Evolutionary conservation across 2,888 invertebrate species (phyloP).

Genomic region (Barypeithes pellucidus): DNA sequence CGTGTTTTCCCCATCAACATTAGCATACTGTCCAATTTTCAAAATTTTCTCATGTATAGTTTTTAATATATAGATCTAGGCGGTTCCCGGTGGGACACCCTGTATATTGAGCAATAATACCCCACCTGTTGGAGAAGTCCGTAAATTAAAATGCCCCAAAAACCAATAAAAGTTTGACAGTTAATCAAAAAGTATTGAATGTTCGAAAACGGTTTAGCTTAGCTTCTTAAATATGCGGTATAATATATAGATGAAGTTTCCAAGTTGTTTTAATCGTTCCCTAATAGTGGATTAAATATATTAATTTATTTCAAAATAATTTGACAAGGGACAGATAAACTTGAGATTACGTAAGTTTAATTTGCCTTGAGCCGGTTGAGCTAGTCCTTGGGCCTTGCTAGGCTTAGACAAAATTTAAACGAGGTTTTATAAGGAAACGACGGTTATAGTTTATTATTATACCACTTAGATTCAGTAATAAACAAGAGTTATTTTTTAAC

Average conservation of each 20-base stretch:
- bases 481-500: too few species aligned
- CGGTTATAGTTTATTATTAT: background rate
- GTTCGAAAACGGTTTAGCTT: constrained; percentile 32
- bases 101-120: too few species aligned
- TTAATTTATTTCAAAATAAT: constrained; percentile 55
- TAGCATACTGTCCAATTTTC: too few species aligned
- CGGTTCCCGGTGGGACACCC: too few species aligned
- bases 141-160: background rate
- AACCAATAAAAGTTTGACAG: constrained; percentile 34
- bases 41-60: too few species aligned
- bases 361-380: constrained; percentile 43
- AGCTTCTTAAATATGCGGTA: constrained; percentile 45
- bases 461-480: too few species aligned
- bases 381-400: constrained; percentile 21
- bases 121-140: constrained; percentile 9
- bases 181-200: constrained; percentile 50
- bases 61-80: too few species aligned
- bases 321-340: constrained; percentile 55
- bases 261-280: constrained; percentile 50
- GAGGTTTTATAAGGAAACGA: constrained; percentile 5
- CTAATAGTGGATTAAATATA: constrained; percentile 51
- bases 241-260: constrained; percentile 52
- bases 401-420: constrained; percentile 18
- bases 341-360: constrained; percentile 54
- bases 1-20: too few species aligned